These are phyloP conservation scores for Drosophila fulvimacula DNA, from an alignment of 2,888 invertebrate genomes.

Conservation along the genomic window DNA sequence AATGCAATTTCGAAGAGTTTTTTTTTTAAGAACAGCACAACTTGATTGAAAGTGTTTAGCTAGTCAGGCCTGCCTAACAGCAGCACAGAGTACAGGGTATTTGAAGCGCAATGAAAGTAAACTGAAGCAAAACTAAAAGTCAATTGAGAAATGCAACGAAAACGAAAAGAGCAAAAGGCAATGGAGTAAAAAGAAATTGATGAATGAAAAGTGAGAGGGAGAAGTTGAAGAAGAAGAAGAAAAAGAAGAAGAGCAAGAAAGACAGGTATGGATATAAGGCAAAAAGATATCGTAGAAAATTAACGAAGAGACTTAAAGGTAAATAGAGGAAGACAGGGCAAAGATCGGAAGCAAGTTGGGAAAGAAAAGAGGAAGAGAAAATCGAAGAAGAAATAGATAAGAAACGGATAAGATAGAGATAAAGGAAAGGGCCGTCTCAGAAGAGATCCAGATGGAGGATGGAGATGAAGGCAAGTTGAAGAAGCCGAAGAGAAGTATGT, in stretches of 20 bases:
- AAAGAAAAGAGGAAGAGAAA: too few species aligned
- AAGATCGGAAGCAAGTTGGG: background rate
- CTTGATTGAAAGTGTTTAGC: too few species aligned
- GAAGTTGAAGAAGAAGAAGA: background rate
- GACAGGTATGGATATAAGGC: background rate
- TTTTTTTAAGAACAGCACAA: too few species aligned
- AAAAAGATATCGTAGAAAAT: background rate
- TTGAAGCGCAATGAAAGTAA: slow-evolving; percentile 36
- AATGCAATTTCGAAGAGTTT: background rate
- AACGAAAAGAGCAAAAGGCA: slow-evolving; percentile 23
- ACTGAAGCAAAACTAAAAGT: slow-evolving; percentile 48
- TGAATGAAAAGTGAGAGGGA: background rate
- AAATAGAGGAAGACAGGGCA: background rate
- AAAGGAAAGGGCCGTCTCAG: too few species aligned
- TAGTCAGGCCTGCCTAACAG: too few species aligned
- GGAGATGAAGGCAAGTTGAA: too few species aligned
- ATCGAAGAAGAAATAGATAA: too few species aligned
- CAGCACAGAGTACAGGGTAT: slow-evolving; percentile 20
- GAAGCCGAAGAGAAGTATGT: too few species aligned
- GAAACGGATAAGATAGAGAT: too few species aligned
- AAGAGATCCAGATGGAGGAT: too few species aligned
- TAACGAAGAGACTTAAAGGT: too few species aligned
- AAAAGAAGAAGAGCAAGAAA: too few species aligned
- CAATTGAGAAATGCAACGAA: slow-evolving; percentile 39
- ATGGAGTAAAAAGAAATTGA: background rate